A percentile compares a stretch with the other conserved stretches of the same genome.
phyloP scores from a whole-genome alignment of 2,797 vertebrate genomes.

The Toxotes lorentzi region DNA sequence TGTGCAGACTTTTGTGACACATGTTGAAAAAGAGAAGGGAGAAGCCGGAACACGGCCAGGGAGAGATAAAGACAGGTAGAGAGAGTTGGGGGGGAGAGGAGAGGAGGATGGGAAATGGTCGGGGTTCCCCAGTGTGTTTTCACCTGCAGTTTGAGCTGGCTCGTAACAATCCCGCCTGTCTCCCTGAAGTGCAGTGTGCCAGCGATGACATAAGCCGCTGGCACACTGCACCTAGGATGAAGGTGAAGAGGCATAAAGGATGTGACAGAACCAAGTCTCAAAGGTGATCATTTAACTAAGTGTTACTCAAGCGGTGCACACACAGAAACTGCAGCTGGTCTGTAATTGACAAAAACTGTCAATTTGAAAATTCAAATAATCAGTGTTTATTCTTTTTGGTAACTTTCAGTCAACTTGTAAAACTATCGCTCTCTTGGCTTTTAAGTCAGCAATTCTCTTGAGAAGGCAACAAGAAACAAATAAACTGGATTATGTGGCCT shows the following conservation, averaged over 20 bases:
- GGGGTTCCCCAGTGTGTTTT: conserved; percentile 39
- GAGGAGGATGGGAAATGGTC: conserved; percentile 8
- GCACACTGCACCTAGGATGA: conserved; percentile 27
- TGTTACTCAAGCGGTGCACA: conserved; percentile 22
- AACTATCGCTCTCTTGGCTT: background rate
- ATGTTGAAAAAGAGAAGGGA: conserved; percentile 19
- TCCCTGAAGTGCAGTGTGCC: conserved; percentile 45
- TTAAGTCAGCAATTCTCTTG: background rate
- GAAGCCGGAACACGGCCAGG: conserved; percentile 4
- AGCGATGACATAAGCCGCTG: conserved; percentile 36
- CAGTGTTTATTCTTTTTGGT: background rate
- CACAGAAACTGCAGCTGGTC: background rate
- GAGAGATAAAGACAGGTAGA: background rate
- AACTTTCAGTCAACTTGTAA: background rate
- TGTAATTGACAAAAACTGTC: conserved; percentile 6
- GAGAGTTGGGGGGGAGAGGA: conserved; percentile 2
- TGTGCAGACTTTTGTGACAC: conserved; percentile 7
- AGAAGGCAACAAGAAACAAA: conserved; percentile 14
- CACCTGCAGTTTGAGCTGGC: conserved; percentile 44
- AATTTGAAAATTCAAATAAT: conserved; percentile 12
- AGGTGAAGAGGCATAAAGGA: conserved; percentile 40
- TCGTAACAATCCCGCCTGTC: conserved; percentile 30
- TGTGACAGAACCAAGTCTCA: conserved; percentile 33
- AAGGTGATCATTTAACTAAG: conserved; percentile 27
- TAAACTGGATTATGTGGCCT: background rate